phyloP scores from a whole-genome alignment of 2,888 invertebrate genomes.

The Priocnemis perturbator region DNA sequence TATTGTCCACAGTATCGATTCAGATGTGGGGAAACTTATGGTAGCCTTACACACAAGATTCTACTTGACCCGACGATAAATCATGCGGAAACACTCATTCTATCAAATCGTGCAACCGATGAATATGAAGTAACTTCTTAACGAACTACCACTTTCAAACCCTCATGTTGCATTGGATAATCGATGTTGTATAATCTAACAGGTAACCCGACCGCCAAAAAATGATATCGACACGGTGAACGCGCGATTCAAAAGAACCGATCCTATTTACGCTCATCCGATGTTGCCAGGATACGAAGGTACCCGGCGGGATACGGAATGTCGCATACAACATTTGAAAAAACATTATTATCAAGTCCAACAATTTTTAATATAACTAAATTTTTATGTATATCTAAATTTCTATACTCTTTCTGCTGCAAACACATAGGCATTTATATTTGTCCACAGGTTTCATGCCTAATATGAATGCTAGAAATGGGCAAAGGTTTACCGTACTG shows the following conservation, averaged over 20 bases:
- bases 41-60: constrained; percentile 82
- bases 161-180: neutral
- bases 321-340: too few relatives aligned
- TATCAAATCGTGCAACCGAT: constrained; percentile 80
- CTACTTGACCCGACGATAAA: constrained; percentile 84
- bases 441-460: constrained; percentile 80
- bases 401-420: too few relatives aligned
- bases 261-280: constrained; percentile 84
- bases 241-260: constrained; percentile 80
- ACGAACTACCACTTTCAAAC: too few relatives aligned
- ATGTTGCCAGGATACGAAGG: constrained; percentile 86
- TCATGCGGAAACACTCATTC: constrained; percentile 83
- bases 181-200: neutral
- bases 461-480: constrained; percentile 81
- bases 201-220: constrained; percentile 81
- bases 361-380: too few relatives aligned
- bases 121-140: constrained; percentile 78
- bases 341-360: too few relatives aligned
- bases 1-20: constrained; percentile 86
- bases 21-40: constrained; percentile 86
- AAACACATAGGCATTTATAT: too few relatives aligned
- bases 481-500: constrained; percentile 83
- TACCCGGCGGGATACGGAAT: too few relatives aligned
- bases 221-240: constrained; percentile 82
- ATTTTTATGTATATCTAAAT: too few relatives aligned